Evolutionary conservation across 92 coral and sea anemone species (phyloP).

Genomic region (Paragorgia papillata): DNA sequence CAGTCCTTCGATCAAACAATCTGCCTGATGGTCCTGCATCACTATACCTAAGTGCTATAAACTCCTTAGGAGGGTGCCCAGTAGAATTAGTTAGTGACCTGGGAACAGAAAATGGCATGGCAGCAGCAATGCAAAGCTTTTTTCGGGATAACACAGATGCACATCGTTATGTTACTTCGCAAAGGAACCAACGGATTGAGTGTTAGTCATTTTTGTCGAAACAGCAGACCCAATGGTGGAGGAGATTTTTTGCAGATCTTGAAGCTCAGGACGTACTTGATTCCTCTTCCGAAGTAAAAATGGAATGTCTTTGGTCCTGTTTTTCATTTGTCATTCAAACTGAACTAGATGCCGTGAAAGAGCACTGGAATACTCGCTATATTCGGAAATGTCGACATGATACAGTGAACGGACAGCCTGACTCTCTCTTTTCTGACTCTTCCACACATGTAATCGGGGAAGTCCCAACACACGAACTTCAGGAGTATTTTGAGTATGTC

Average conservation of each 20-base stretch:
- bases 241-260: slow-evolving; percentile 55
- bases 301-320: slow-evolving; percentile 68
- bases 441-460: slow-evolving; percentile 51
- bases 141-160: no score
- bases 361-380: slow-evolving; percentile 69
- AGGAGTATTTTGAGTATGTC: slow-evolving; percentile 71
- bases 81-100: no score
- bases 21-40: no score
- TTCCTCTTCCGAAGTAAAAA: slow-evolving; percentile 53
- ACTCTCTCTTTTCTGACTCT: slow-evolving; percentile 58
- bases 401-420: slow-evolving; percentile 70
- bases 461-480: slow-evolving; percentile 11
- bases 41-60: no score
- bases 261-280: slow-evolving; percentile 55
- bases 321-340: slow-evolving; percentile 56
- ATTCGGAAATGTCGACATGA: slow-evolving; percentile 60
- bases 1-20: no score
- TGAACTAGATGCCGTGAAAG: slow-evolving; percentile 54
- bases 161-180: no score
- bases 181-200: slow-evolving; percentile 61
- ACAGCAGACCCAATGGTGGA: slow-evolving; percentile 62
- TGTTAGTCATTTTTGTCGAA: slow-evolving; percentile 63
- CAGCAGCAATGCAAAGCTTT: no score
- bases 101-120: no score
- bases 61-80: no score